These are phyloP conservation scores for Acrobasis suavella DNA, from an alignment of 2,888 invertebrate genomes.

Conservation along the genomic window DNA sequence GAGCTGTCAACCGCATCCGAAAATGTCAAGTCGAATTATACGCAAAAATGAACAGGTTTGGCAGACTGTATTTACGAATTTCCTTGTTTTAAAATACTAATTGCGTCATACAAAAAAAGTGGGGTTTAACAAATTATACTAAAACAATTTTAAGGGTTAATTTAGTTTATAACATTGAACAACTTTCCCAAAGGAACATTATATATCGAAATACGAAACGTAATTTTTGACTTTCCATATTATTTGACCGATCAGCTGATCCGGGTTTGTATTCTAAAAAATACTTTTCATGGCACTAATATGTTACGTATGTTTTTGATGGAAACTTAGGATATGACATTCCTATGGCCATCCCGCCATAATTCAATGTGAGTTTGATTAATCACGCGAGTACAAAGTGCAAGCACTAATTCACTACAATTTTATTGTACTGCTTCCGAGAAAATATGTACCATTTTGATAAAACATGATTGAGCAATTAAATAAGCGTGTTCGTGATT, in stretches of 20 bases:
- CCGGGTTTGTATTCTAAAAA: too few relatives aligned
- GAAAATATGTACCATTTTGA: neutral
- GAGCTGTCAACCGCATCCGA: conserved; percentile 19
- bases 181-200: too few relatives aligned
- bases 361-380: conserved; percentile 9
- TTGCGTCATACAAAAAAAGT: too few relatives aligned
- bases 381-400: conserved; percentile 11
- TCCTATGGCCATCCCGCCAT: neutral
- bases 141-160: too few relatives aligned
- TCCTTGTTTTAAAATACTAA: too few relatives aligned
- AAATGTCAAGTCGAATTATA: conserved; percentile 20
- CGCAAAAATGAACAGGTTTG: conserved; percentile 10
- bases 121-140: too few relatives aligned
- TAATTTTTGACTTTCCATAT: too few relatives aligned
- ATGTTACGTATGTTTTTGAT: neutral
- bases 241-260: too few relatives aligned
- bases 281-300: too few relatives aligned
- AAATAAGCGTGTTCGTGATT: too few relatives aligned
- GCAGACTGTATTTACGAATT: neutral
- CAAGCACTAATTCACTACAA: neutral
- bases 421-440: neutral
- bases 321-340: neutral
- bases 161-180: too few relatives aligned
- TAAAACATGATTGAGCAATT: neutral
- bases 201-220: too few relatives aligned